Evolutionary conservation across 2,113 vertebrate species (phyloP), one percentile per base, ranked within the genome.

Genomic region (Phyllostomus hastatus): DNA sequence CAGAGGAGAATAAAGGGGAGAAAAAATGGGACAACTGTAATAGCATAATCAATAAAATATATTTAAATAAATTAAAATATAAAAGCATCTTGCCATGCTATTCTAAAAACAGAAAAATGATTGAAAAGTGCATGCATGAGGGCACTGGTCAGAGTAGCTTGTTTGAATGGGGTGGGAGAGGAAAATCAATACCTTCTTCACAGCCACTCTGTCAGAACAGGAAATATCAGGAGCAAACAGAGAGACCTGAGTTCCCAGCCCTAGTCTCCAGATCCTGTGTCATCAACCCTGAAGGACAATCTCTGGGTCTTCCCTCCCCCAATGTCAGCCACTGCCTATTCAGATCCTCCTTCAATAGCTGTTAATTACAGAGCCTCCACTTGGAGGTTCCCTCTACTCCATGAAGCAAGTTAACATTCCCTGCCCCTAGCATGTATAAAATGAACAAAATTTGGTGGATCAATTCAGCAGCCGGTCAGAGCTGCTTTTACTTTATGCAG

Each of bases 351-450:
- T 88, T 92, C 84, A 86, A 50, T 31, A 41, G 59, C 82, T 72
- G 31, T 97, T 97, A 91, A 96, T 97, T 93, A 96, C 89, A 84
- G 94, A 93, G 75, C 76, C 93, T 54, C 92, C 28, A 52, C 73
- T 50, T 97, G 61, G 52, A 84, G 83, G 28, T 67, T 59, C 72
- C 69, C 95, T 96, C 24, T 38, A 83, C 91, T 93, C 94, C 80
- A 80, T 80, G 70, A 66, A 48, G 95, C 92, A 89, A 90, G 97
- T 97, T 97, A 98, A 94, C 97, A 95, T 95, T 97, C 95, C 0
- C 6, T 96, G 85, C 90, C 87, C 70, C 90, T 85, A 79, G 83
- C 61, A 76, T 1, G 0, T 24, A 85, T 10, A 22, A 72, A 90
- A 69, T 79, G 97, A 80, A 91, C 79, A 54, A 1, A 73, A 95